Conservation (phyloP, 2,797 vertebrate species). For the Enteromius radiatus region DNA sequence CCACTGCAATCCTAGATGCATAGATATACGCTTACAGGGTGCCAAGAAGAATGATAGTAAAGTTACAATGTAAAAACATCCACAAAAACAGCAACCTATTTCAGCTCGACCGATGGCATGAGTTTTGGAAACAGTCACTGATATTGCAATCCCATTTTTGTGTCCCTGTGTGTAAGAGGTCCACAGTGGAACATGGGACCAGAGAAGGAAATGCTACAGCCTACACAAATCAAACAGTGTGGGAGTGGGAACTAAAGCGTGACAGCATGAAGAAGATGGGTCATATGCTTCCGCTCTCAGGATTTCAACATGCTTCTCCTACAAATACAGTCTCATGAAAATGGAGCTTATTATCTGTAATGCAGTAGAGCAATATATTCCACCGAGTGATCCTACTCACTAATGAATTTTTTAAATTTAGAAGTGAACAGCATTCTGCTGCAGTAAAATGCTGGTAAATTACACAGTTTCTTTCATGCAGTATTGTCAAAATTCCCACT, state of each 20-base stretch:
- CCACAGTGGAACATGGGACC: slow-evolving; percentile 53
- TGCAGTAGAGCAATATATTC: slow-evolving; percentile 1
- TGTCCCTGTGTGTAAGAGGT: slow-evolving; percentile 61
- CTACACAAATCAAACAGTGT: slow-evolving; percentile 54
- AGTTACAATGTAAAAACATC: neutral
- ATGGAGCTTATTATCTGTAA: slow-evolving; percentile 7
- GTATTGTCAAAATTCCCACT: neutral
- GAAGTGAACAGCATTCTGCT: neutral
- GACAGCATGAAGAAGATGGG: slow-evolving; percentile 34
- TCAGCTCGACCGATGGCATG: neutral
- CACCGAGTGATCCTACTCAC: slow-evolving; percentile 6
- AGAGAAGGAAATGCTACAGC: slow-evolving; percentile 66
- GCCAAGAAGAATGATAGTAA: neutral
- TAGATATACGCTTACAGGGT: neutral
- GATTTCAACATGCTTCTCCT: slow-evolving; percentile 14
- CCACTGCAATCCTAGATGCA: neutral
- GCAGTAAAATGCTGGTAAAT: neutral
- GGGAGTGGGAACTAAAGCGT: slow-evolving; percentile 24
- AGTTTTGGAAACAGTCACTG: neutral
- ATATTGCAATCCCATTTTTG: slow-evolving; percentile 47
- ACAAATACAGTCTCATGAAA: slow-evolving; percentile 16
- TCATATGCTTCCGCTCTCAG: slow-evolving; percentile 15
- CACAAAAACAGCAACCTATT: neutral
- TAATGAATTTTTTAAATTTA: neutral
- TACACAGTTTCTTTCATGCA: neutral